Base-by-base conservation (phyloP, 2,888 invertebrate species). In the Rotaria socialis region DNA sequence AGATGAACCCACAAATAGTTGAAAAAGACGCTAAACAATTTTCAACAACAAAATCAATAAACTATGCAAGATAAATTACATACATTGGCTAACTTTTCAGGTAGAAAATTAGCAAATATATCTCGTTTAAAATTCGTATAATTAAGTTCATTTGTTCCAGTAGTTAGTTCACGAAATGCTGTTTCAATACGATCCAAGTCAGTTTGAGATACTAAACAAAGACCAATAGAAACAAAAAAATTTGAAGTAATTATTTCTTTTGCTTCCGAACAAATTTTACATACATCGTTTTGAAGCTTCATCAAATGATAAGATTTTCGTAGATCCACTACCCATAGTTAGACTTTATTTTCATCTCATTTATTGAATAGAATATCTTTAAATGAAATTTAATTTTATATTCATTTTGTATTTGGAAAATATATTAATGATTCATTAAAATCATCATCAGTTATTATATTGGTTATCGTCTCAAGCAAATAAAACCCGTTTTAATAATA, bases 221-320 rank as follows among this genome's bases (percentile, higher is more conserved):
- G 35, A 2, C 35, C 35, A 35, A 35, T 35, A 2, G 35, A 74
- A 67, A 10, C 35, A 27, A 67, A 5, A 16, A 0, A 19, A 16
- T 14, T 2, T 11, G 6, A 35, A 75, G 7, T 10, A 0, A 43
- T 8, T 43, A 43, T 19, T 24, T 16, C 0, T 8, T 22, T 75
- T 8, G 19, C 0, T 75, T 43, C 35, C 35, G 35, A 35, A 35
- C 35, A 35, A 2, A 35, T 35, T 43, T 5, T 24, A 75, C 47
- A n/a, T 80, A 80, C 80, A 80, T 47, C 80, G 41, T 80, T 80
- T 80, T 43, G 47, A 43, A 47, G 80, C 80, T 80, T 80, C 80
- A 8, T 80, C 80, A 47, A 47, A 80, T n/a, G 80, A 80, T 80
- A 80, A 80, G 47, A 80, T 22, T 80, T 80, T 80, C 5, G 80